Evolutionary conservation across 2,888 invertebrate genomes (phyloP), one percentile per base, ranked within the genome.

Genomic region (Ectemnius lituratus): DNA sequence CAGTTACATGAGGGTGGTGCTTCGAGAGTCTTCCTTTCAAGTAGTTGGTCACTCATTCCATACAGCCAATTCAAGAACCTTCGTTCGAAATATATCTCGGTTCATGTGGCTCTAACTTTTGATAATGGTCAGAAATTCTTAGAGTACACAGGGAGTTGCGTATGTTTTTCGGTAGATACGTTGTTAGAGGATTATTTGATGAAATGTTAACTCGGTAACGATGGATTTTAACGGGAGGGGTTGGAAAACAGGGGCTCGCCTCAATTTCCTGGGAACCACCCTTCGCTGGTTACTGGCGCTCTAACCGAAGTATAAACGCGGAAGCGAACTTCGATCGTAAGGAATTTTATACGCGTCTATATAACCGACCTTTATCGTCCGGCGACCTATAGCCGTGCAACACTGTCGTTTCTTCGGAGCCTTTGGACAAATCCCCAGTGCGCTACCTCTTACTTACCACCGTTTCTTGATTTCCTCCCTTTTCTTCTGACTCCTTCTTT

Each of bases 381-480:
- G 70, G 82, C 84, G 84, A 86, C 88, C 87, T 87, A 87, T 88
- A 86, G 84, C 75, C 80, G 80, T 74, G 77, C 84, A 79, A 83
- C 84, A 60, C 76, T 78, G 81, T 79, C 82, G 86, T 84, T 85
- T 85, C 84, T 86, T 75, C 83, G 82, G 82, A 84, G 83, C 76
- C 81, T 80, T 23, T 75, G 16, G 80, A 84, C 81, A 85, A 85
- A 86, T 88, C 87, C 87, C 86, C 73, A 70, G 84, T 37, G 49
- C 47, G 79, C 71, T 70, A 67, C 72, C 76, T 75, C 81, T 82
- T 67, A 70, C 72, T 68, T 70, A 73, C 73, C 63, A 58, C 56
- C 58, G 52, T 16, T 23, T 18, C 59, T 49, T 45, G 49, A 58
- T 28, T 47, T n/a, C 20, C 8, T 69, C 59, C 49, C 52, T 68